A percentile compares a stretch with the other conserved stretches of the same genome.
Conservation (phyloP, 2,888 invertebrate genomes). For the Ametastegia equiseti region DNA sequence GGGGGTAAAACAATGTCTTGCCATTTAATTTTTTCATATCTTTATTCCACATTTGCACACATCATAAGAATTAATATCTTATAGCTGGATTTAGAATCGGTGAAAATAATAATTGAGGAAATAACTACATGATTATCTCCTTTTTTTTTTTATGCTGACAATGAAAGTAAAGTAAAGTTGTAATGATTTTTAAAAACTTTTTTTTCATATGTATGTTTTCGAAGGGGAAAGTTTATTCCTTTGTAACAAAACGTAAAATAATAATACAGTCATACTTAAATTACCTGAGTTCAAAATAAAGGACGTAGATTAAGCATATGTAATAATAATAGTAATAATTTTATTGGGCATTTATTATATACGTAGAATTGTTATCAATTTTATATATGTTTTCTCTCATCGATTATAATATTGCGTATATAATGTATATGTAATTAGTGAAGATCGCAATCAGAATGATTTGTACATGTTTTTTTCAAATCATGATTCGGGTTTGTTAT, state of each 20-base stretch:
- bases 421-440: neutral
- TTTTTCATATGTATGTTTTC: neutral
- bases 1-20: too few relatives aligned
- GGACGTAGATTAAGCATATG: neutral
- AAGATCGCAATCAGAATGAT: neutral
- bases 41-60: neutral
- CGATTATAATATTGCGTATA: neutral
- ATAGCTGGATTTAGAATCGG: neutral
- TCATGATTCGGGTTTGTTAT: neutral
- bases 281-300: slow-evolving; percentile 44
- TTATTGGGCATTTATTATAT: slow-evolving; percentile 34
- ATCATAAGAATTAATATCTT: too few relatives aligned
- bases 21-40: neutral
- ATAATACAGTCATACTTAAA: slow-evolving; percentile 36
- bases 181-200: neutral
- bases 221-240: neutral
- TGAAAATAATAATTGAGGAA: neutral
- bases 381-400: slow-evolving; percentile 18
- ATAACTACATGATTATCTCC: neutral
- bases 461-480: neutral
- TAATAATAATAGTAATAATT: neutral
- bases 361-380: neutral
- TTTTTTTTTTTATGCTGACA: too few relatives aligned
- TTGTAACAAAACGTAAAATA: neutral
- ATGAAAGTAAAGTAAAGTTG: too few relatives aligned